Percentiles rank a stretch among this genome's conserved stretches.
Evolutionary conservation across 1,140 invertebrate genomes (phyloP).

Genomic region (Hycleus cichorii): DNA sequence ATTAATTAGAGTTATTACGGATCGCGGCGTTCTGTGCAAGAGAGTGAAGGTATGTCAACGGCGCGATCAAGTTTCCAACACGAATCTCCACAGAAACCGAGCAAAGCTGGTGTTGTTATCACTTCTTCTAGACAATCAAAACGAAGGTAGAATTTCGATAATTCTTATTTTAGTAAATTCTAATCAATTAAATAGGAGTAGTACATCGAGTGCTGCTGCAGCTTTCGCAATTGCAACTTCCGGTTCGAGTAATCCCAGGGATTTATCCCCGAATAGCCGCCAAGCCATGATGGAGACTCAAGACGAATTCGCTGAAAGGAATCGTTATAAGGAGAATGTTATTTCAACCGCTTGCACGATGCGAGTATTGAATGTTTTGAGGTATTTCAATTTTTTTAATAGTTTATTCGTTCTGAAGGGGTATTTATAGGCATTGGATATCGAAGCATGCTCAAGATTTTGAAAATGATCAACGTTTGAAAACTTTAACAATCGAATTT

Average conservation of each 20-base stretch:
- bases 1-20: conserved; percentile 43
- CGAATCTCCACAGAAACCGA: conserved; percentile 52
- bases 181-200: conserved; percentile 56
- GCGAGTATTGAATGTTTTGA: conserved; percentile 83
- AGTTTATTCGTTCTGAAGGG: background rate
- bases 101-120: conserved; percentile 84
- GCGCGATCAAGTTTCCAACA: conserved; percentile 53
- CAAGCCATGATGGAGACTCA: conserved; percentile 22
- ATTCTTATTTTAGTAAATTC: conserved; percentile 7
- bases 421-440: conserved; percentile 51
- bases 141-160: conserved; percentile 58
- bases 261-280: conserved; percentile 39
- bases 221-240: conserved; percentile 91
- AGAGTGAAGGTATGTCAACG: conserved; percentile 39
- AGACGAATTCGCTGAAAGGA: conserved; percentile 40
- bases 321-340: conserved; percentile 69
- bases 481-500: conserved; percentile 75
- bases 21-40: conserved; percentile 43
- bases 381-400: conserved; percentile 36
- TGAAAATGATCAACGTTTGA: conserved; percentile 68
- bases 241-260: conserved; percentile 72
- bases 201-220: conserved; percentile 79
- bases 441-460: conserved; percentile 75
- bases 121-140: conserved; percentile 85
- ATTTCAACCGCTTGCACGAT: conserved; percentile 89